Conservation (phyloP, 1,140 invertebrate genomes). For the Drosophila pectinifera region DNA sequence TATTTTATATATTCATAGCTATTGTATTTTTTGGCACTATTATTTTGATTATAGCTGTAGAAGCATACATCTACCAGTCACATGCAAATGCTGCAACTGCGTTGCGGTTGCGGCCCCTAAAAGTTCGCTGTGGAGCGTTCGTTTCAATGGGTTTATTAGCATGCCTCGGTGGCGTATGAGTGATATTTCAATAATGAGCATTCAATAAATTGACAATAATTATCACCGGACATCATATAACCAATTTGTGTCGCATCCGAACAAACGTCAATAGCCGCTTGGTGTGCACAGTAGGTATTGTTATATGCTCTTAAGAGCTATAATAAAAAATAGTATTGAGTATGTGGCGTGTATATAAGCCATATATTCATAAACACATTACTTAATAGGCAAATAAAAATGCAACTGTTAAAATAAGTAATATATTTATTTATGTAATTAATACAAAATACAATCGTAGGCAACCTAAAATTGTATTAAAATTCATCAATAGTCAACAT, state of each 20-base stretch:
- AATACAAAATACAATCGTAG: too few relatives aligned
- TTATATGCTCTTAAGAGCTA: neutral
- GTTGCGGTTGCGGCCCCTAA: conserved; percentile 62
- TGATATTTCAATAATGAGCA: conserved; percentile 70
- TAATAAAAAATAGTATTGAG: neutral
- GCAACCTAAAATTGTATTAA: too few relatives aligned
- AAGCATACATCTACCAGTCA: neutral
- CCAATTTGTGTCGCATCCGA: conserved; percentile 35
- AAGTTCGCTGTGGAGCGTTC: conserved; percentile 48
- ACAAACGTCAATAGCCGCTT: conserved; percentile 19
- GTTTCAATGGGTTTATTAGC: conserved; percentile 74
- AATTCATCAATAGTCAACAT: too few relatives aligned
- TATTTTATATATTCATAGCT: too few relatives aligned
- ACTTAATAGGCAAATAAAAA: too few relatives aligned
- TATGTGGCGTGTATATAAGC: neutral
- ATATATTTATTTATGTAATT: neutral
- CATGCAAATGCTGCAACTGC: conserved; percentile 42
- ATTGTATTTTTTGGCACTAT: neutral
- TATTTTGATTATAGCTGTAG: neutral
- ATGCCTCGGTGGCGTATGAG: conserved; percentile 54
- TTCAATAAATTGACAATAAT: conserved; percentile 64
- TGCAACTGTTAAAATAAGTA: neutral
- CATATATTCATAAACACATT: too few relatives aligned
- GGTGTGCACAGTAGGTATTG: conserved; percentile 10
- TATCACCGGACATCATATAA: conserved; percentile 49